Conservation (phyloP, 2,888 invertebrate genomes). For the Parapristionchus giblindavisi region DNA sequence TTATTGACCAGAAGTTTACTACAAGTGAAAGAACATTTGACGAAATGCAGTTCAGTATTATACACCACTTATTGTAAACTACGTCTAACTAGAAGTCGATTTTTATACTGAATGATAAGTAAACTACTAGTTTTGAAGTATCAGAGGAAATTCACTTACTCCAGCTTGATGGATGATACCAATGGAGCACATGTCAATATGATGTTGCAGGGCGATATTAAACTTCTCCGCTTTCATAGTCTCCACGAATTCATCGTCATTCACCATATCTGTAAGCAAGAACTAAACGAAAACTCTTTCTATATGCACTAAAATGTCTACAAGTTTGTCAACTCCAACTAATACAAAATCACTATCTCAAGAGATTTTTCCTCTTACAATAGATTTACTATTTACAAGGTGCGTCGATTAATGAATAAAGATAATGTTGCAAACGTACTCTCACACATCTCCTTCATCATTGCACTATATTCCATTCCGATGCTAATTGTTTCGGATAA, state of each 20-base stretch:
- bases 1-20: no score
- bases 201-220: constrained; percentile 18
- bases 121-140: not conserved
- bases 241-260: constrained; percentile 3
- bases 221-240: constrained; percentile 19
- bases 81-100: no score
- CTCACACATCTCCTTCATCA: not conserved
- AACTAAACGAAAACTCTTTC: not conserved
- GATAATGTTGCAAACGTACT: not conserved
- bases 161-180: not conserved
- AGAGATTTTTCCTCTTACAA: no score
- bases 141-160: not conserved
- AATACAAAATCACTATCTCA: no score
- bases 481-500: not conserved
- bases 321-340: not conserved
- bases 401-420: not conserved
- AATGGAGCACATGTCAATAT: constrained; percentile 13
- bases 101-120: no score
- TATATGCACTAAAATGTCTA: not conserved
- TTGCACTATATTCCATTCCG: not conserved
- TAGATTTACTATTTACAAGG: no score
- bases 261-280: not conserved
- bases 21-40: no score
- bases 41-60: no score
- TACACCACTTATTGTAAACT: no score